Base-by-base conservation (phyloP, 1,140 invertebrate species). In the Leptinotarsa texana region DNA sequence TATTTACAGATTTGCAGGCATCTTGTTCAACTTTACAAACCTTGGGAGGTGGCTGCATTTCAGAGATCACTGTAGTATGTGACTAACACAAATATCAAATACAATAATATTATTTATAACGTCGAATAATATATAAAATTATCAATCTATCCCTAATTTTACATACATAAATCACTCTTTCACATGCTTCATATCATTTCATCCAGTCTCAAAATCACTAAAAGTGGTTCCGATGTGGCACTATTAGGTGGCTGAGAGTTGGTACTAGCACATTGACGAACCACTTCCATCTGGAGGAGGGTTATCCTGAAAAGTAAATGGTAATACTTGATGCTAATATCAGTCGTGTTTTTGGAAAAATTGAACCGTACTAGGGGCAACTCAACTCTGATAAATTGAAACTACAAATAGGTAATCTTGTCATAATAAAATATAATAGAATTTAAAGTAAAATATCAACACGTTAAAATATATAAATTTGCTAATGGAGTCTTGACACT, bases 261-360 rank as follows among this genome's bases (percentile, higher is more conserved):
- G 22, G 57, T 75, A 75, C 65, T 77, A 74, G 49, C 63, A 70
- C 74, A 76, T 80, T n/a, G 63, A 42, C 27, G 72, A 69, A 68
- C 79, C 78, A n/a, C 27, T 74, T 13, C 75, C 77, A 13, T 75
- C 76, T 27, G 77, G 75, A 24, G 74, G 74, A 4, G 72, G 61
- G 17, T n/a, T 57, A 24, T 79, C 78, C 74, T 77, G 73, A 21
- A 78, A 79, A 63, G 66, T 66, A 42, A 42, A 42, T 42, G 33
- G 8, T 42, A 42, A 11, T 42, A 11, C 8, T 42, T 42, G 33
- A 42, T 11, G 33, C 33, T 42, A 4, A 42, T 11, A 42, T 11
- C 1, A 33, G 33, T 42, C 2, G 8, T 42, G 33, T 42, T 42
- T 33, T 8, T 42, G 33, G 33, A 11, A 33, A 33, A 33, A 6